Evolutionary conservation across 2,888 invertebrate species (phyloP).

Genomic region (Pandemis corylana): DNA sequence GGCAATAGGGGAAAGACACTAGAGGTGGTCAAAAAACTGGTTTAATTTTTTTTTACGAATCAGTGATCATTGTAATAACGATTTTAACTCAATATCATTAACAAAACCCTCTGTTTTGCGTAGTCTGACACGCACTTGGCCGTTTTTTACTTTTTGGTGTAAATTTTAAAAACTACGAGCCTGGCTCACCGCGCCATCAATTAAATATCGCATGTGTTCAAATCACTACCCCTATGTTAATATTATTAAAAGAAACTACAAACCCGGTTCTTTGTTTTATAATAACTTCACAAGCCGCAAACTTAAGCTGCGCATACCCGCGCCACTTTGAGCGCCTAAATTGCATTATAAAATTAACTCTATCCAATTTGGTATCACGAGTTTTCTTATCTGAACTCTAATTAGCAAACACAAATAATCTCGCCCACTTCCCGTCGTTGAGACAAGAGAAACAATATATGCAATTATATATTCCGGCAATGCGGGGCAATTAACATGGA

Average conservation of each 20-base stretch:
- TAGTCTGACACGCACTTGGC: no score
- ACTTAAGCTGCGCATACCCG: constrained; percentile 6
- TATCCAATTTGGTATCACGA: constrained; percentile 55
- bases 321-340: constrained; percentile 23
- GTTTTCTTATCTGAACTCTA: constrained; percentile 65
- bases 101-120: no score
- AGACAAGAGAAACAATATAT: constrained; percentile 77
- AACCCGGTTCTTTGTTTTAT: neutral
- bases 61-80: no score
- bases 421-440: constrained; percentile 61
- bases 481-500: constrained; percentile 79
- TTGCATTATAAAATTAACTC: constrained; percentile 57
- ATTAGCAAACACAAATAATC: constrained; percentile 70
- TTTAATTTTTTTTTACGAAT: no score
- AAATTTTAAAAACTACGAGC: no score
- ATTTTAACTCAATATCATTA: no score
- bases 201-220: no score
- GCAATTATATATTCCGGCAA: constrained; percentile 78
- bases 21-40: no score
- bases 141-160: no score
- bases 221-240: neutral
- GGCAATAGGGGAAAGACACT: no score
- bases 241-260: neutral
- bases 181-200: no score
- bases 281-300: constrained; percentile 7